A percentile compares a stretch with the other conserved stretches of the same genome.
Evolutionary conservation across 2,888 invertebrate species (phyloP).

Genomic region (Galerucella calmariensis): DNA sequence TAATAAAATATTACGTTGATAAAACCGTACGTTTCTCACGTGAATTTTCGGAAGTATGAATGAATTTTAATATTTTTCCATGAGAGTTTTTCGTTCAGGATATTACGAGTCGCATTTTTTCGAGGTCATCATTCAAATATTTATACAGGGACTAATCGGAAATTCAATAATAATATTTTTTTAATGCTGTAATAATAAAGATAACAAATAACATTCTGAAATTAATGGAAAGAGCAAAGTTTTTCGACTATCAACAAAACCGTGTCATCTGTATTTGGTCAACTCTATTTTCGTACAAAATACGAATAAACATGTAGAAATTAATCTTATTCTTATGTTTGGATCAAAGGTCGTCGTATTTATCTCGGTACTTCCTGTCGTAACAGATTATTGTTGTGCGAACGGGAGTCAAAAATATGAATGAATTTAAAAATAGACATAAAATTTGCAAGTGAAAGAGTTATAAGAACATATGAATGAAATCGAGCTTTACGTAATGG

Average conservation of each 20-base stretch:
- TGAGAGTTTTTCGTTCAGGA: background rate
- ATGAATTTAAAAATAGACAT: constrained; percentile 29
- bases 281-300: constrained; percentile 19
- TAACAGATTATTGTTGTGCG: constrained; percentile 27
- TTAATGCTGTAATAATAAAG: background rate
- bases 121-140: background rate
- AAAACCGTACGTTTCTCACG: constrained; percentile 21
- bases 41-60: constrained; percentile 1
- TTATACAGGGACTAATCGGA: background rate
- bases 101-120: background rate
- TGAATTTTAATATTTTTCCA: constrained; percentile 4
- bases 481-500: constrained; percentile 10
- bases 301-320: constrained; percentile 23
- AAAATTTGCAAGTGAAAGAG: constrained; percentile 25
- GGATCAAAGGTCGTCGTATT: constrained; percentile 36
- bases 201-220: background rate
- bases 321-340: constrained; percentile 37
- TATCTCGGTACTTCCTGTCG: constrained; percentile 41
- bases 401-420: constrained; percentile 30
- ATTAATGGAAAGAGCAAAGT: background rate
- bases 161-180: background rate
- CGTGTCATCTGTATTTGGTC: constrained; percentile 15
- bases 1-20: constrained; percentile 15
- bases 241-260: constrained; percentile 5
- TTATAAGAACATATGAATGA: constrained; percentile 14